Percentiles rank a stretch among this genome's conserved stretches.
phyloP scores from a whole-genome alignment of 92 coral and sea anemone genomes.

The Siderastrea siderea region DNA sequence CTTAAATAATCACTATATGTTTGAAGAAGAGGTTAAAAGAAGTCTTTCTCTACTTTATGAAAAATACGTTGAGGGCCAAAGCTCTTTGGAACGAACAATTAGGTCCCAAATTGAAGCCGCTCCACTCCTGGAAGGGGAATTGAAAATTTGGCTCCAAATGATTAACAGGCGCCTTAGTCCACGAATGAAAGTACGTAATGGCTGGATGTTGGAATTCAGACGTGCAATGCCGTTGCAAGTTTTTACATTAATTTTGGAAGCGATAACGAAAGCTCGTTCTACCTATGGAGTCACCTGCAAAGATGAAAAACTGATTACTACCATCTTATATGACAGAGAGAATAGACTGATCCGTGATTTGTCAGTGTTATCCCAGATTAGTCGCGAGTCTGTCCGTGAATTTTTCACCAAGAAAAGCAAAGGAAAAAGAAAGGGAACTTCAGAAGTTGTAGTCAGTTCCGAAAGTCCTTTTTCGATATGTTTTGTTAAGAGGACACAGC shows the following conservation, averaged over 20 bases:
- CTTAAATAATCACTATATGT: constrained; percentile 24
- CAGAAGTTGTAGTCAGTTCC: neutral
- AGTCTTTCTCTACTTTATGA: constrained; percentile 30
- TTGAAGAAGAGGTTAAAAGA: constrained; percentile 31
- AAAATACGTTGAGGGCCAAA: constrained; percentile 13
- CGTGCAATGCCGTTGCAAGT: constrained; percentile 43
- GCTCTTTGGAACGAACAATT: constrained; percentile 39
- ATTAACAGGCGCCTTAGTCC: constrained; percentile 51
- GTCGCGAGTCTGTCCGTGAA: neutral
- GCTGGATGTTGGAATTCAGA: constrained; percentile 51
- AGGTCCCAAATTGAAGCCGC: constrained; percentile 32
- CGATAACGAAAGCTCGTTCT: constrained; percentile 13
- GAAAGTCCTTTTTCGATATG: constrained; percentile 19
- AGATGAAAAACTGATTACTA: neutral
- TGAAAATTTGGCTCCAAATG: constrained; percentile 48
- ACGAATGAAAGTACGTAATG: constrained; percentile 53
- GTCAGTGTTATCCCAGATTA: neutral
- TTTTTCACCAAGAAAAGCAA: constrained; percentile 16
- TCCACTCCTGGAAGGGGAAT: constrained; percentile 38
- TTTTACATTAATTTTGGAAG: constrained; percentile 12
- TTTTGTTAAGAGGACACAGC: constrained; percentile 27
- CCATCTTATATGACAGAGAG: constrained; percentile 3
- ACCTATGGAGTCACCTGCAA: constrained; percentile 14
- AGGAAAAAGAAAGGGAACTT: constrained; percentile 34
- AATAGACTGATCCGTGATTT: neutral